A percentile compares a stretch with the other conserved stretches of the same genome.
Evolutionary conservation across 1,140 invertebrate species (phyloP).

Genomic region (Eriocheir sinensis): DNA sequence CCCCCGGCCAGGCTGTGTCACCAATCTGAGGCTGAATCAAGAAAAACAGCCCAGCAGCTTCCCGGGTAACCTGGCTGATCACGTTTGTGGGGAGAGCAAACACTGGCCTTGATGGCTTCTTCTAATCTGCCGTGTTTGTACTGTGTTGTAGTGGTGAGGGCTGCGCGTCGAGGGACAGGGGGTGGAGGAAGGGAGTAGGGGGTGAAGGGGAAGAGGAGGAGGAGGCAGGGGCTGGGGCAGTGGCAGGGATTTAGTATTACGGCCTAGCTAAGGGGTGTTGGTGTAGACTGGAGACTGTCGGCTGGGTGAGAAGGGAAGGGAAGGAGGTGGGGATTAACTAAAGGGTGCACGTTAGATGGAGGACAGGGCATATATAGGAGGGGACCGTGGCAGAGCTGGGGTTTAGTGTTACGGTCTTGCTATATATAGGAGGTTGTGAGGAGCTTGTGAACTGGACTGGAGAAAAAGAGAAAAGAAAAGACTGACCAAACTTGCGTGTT

Average conservation of each 20-base stretch:
- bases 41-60: constrained; percentile 8
- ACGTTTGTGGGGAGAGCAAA: constrained; percentile 13
- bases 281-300: too few relatives aligned
- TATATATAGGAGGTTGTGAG: too few relatives aligned
- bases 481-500: too few relatives aligned
- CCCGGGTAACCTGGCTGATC: neutral
- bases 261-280: neutral
- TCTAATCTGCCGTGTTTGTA: neutral
- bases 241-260: too few relatives aligned
- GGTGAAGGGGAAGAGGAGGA: neutral
- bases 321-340: neutral
- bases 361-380: neutral
- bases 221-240: neutral
- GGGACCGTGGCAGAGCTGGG: neutral
- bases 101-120: constrained; percentile 11
- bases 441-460: too few relatives aligned
- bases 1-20: neutral
- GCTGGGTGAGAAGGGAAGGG: neutral
- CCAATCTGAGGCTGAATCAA: constrained; percentile 9
- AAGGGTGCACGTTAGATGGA: neutral
- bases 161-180: neutral
- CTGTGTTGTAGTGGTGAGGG: constrained; percentile 11
- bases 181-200: neutral
- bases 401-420: too few relatives aligned
- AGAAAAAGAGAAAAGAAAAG: too few relatives aligned